These are phyloP conservation scores for Atta colombica DNA, from an alignment of 1,140 invertebrate genomes.

Conservation along the genomic window DNA sequence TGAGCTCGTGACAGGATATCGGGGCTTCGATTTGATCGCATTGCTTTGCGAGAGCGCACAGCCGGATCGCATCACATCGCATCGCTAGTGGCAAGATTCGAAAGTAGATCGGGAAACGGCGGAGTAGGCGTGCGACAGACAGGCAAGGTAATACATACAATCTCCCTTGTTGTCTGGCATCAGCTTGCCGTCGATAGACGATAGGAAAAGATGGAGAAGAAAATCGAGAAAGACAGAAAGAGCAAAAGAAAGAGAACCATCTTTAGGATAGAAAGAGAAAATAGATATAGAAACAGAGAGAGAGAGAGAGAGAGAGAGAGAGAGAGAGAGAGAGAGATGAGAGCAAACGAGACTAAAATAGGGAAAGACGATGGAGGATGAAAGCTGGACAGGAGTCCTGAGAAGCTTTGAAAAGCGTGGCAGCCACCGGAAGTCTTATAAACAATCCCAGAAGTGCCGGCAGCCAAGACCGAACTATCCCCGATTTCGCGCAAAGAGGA, in stretches of 20 bases:
- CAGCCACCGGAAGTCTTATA: slow-evolving; percentile 81
- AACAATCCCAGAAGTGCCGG: slow-evolving; percentile 78
- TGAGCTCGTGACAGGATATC: slow-evolving; percentile 67
- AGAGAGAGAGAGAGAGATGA: background rate
- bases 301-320: background rate
- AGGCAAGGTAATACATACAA: slow-evolving; percentile 82
- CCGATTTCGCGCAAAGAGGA: slow-evolving; percentile 71
- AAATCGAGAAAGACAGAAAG: background rate
- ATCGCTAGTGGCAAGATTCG: slow-evolving; percentile 78
- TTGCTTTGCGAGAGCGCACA: slow-evolving; percentile 70
- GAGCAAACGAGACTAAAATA: slow-evolving; percentile 35
- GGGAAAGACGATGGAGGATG: slow-evolving; percentile 1
- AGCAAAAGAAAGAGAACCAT: slow-evolving; percentile 1
- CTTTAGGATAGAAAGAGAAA: background rate
- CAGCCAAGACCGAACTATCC: slow-evolving; percentile 67
- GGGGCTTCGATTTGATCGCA: slow-evolving; percentile 77
- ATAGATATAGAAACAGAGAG: background rate
- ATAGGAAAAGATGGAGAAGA: slow-evolving; percentile 4
- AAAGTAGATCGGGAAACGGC: slow-evolving; percentile 79
- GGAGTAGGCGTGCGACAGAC: slow-evolving; percentile 79
- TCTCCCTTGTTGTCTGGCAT: slow-evolving; percentile 80
- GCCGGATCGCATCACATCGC: slow-evolving; percentile 60
- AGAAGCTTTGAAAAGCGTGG: slow-evolving; percentile 76
- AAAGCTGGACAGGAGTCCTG: slow-evolving; percentile 29
- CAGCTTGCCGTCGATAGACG: slow-evolving; percentile 61